phyloP scores from a whole-genome alignment of 1,140 invertebrate genomes.

The Eumeta japonica region DNA sequence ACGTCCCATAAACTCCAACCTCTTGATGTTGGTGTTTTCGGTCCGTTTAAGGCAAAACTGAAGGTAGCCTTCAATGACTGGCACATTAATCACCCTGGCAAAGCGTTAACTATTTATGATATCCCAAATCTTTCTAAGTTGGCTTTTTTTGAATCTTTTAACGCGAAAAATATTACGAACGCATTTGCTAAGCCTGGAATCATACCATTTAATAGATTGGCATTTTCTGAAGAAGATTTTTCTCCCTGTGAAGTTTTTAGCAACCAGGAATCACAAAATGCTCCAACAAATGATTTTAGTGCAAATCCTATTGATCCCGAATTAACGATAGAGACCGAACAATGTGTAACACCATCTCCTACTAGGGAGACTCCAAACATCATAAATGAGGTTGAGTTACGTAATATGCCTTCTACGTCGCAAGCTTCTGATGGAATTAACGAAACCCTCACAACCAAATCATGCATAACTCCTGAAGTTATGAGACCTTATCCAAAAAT shows the following conservation, averaged over 20 bases:
- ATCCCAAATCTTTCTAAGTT: constrained; percentile 28
- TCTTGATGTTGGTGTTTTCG: constrained; percentile 39
- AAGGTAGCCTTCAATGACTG: constrained; percentile 27
- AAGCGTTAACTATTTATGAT: constrained; percentile 26
- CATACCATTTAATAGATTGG: constrained; percentile 23
- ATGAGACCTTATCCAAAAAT: no score
- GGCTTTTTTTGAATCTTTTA: constrained; percentile 29
- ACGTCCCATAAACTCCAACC: constrained; percentile 40
- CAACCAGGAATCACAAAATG: neutral
- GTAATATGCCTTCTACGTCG: no score
- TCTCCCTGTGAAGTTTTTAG: constrained; percentile 9
- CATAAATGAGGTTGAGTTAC: no score
- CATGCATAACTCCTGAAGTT: no score
- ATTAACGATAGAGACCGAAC: no score
- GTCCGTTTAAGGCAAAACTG: constrained; percentile 39
- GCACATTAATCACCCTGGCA: constrained; percentile 37
- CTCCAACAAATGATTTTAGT: no score
- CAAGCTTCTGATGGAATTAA: no score
- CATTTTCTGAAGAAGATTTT: constrained; percentile 22
- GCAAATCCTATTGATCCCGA: no score
- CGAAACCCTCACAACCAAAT: no score
- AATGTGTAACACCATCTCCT: no score
- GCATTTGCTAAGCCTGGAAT: constrained; percentile 23
- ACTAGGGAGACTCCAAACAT: no score
- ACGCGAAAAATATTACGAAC: constrained; percentile 20